Evolutionary conservation across 2,113 vertebrate genomes (phyloP), one percentile per base, ranked within the genome.

Genomic region (Menura novaehollandiae): DNA sequence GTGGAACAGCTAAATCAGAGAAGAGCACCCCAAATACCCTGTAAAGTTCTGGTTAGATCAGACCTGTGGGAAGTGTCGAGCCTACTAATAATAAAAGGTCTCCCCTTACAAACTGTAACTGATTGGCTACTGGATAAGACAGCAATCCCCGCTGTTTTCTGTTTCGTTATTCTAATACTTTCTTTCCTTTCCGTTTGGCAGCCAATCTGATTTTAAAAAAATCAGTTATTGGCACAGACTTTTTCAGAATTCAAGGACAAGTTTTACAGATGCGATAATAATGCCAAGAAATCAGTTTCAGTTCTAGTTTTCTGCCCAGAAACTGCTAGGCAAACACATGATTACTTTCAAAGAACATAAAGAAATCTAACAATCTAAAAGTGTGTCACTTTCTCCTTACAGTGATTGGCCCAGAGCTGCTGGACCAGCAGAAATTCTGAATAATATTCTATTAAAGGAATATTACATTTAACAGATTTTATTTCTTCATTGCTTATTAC

Each of bases 401-500:
- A 35, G 55, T 44, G 37, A 89, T 44, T 67, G 44, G 18, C 33
- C 7, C 22, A 30, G 39, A 86, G 59, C 5, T 68, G 24, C 43
- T 59, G 39, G 60, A n/a, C n/a, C n/a, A n/a, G n/a, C 32, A 69
- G 19, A 93, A 95, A 81, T 81, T 56, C 30, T 41, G n/a, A 85
- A 33, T 30, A 63, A 49, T 27, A 37, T 46, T 62, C 35, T 43
- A 14, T 13, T 67, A 67, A 33, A 71, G 28, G 9, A 85, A 75
- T 53, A 59, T 27, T 60, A 27, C 3, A 18, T 66, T 37, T 44
- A 82, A 71, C 14, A 82, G 9, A 47, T 77, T 55, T 79, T 71
- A 39, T 60, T 41, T 67, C 2, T 37, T 76, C 68, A 60, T 43
- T 64, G 26, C 17, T 80, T 73, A n/a, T 44, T 83, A 23, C 5